Percentiles rank a stretch among this genome's conserved stretches.
phyloP scores from a whole-genome alignment of 1,140 invertebrate genomes.

The Drosophila sturtevanti region DNA sequence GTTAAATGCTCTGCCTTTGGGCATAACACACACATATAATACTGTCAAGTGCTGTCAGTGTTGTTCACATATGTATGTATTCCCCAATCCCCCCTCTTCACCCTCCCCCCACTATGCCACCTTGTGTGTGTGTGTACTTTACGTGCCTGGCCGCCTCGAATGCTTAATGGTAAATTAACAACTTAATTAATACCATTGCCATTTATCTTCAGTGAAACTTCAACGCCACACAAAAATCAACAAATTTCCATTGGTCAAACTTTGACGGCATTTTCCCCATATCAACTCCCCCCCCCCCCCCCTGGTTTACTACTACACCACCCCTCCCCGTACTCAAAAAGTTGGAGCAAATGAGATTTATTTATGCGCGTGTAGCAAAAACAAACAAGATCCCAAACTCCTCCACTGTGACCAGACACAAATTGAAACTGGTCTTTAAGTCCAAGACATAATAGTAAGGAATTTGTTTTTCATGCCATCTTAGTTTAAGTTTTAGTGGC shows the following conservation, averaged over 20 bases:
- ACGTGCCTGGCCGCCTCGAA: slow-evolving; percentile 47
- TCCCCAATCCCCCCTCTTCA: neutral
- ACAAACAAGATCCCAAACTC: slow-evolving; percentile 44
- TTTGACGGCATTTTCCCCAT: slow-evolving; percentile 28
- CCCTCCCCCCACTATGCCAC: too few species aligned
- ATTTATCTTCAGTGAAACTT: slow-evolving; percentile 73
- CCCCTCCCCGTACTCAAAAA: neutral
- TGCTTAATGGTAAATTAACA: slow-evolving; percentile 81
- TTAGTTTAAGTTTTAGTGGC: neutral
- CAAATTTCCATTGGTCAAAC: slow-evolving; percentile 72
- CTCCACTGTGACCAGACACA: neutral
- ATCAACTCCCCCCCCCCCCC: slow-evolving; percentile 5
- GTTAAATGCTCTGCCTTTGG: slow-evolving; percentile 66
- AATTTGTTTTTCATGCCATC: neutral
- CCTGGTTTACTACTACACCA: neutral
- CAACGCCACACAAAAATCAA: slow-evolving; percentile 61
- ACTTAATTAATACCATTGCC: slow-evolving; percentile 80
- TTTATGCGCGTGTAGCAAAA: slow-evolving; percentile 69
- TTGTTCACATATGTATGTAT: slow-evolving; percentile 22
- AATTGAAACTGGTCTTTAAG: slow-evolving; percentile 2
- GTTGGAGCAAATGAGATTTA: slow-evolving; percentile 62
- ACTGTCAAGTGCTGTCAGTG: slow-evolving; percentile 75
- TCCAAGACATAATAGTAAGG: neutral
- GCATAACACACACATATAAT: slow-evolving; percentile 56
- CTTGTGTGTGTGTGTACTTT: slow-evolving; percentile 50